Percentiles rank a stretch among this genome's conserved stretches.
Evolutionary conservation across 2,888 invertebrate genomes (phyloP).

Genomic region (Tupiocoris notatus): DNA sequence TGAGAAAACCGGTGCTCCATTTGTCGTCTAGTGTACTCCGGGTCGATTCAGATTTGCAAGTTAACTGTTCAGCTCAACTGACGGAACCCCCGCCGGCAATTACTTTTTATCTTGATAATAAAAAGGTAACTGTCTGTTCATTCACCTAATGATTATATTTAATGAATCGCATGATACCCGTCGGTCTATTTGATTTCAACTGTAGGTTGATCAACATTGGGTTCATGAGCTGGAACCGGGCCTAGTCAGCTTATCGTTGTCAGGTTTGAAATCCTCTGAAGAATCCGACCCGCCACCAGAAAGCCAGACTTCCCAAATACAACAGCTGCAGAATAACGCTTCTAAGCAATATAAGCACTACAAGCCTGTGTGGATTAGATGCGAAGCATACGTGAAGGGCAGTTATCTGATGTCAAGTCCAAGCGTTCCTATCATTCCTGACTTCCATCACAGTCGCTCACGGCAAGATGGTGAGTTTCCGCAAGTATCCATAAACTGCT

Average conservation of each 20-base stretch:
- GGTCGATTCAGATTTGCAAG: constrained; percentile 7
- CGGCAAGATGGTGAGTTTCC: not conserved
- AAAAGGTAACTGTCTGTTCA: not conserved
- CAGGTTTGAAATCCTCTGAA: not conserved
- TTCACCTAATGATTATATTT: too few relatives aligned
- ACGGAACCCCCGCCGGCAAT: constrained; percentile 46
- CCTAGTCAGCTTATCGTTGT: not conserved
- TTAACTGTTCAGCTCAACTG: constrained; percentile 46
- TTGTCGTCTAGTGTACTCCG: constrained; percentile 25
- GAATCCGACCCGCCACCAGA: not conserved
- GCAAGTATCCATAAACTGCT: too few relatives aligned
- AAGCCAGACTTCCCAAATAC: not conserved
- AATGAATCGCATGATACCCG: too few relatives aligned
- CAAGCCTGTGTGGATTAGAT: not conserved
- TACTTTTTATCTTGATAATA: constrained; percentile 46
- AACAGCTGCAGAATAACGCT: not conserved
- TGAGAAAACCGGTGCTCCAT: constrained; percentile 36
- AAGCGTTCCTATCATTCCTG: not conserved
- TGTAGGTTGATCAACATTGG: constrained; percentile 3
- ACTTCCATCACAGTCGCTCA: not conserved
- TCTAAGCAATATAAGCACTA: not conserved
- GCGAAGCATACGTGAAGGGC: constrained; percentile 9
- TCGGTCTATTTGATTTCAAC: too few relatives aligned
- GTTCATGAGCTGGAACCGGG: constrained; percentile 3
- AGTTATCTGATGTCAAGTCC: not conserved